Percentiles rank a stretch among this genome's conserved stretches.
Conservation (phyloP, 2,113 vertebrate genomes). For the Aplodontia rufa region DNA sequence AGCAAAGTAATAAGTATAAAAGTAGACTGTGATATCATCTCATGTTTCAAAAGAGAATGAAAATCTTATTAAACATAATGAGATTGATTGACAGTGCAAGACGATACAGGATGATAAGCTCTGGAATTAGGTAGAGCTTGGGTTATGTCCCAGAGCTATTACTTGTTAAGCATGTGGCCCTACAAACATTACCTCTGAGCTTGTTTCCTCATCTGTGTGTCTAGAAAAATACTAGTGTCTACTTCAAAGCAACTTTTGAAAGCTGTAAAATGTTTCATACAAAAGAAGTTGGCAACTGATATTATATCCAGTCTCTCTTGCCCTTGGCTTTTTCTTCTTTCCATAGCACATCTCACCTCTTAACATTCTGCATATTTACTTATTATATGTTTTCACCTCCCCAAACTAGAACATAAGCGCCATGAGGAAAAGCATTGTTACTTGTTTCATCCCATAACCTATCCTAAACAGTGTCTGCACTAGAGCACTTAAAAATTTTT, state of each 20-base stretch:
- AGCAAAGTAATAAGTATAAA: background rate
- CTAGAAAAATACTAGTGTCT: background rate
- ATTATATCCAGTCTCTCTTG: background rate
- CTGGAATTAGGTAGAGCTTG: background rate
- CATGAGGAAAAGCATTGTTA: background rate
- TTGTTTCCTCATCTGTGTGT: background rate
- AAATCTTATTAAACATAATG: background rate
- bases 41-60: background rate
- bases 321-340: background rate
- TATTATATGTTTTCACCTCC: background rate
- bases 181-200: background rate
- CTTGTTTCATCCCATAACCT: background rate
- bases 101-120: background rate
- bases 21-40: background rate
- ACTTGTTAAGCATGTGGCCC: background rate
- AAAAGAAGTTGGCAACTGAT: background rate
- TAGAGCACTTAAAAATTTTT: background rate
- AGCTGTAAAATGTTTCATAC: background rate
- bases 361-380: background rate
- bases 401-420: background rate
- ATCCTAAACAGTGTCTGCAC: background rate
- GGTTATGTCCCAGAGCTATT: background rate
- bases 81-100: background rate
- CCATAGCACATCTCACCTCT: background rate
- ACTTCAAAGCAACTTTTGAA: background rate